These are phyloP conservation scores for Canis aureus DNA, from an alignment of 2,113 vertebrate genomes.

Conservation along the genomic window DNA sequence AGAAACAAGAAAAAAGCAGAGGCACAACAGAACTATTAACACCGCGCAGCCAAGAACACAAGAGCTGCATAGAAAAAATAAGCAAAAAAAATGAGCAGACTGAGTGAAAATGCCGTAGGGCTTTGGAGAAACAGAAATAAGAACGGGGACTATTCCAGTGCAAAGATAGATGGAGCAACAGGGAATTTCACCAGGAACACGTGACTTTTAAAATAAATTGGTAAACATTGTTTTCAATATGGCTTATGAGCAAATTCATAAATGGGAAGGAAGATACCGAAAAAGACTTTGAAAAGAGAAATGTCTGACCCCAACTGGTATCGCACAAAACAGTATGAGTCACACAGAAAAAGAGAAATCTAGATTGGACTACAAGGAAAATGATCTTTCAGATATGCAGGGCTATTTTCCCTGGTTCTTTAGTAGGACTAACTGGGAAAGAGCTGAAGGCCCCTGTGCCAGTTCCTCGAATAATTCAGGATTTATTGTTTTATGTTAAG, in stretches of 20 bases:
- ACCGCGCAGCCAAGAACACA: background rate
- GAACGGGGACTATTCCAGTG: background rate
- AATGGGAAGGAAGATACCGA: background rate
- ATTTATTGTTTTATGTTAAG: background rate
- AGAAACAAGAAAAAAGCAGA: background rate
- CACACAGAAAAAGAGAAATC: conserved; percentile 8
- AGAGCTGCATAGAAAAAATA: background rate
- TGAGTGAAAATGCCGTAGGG: background rate
- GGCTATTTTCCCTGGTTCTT: background rate
- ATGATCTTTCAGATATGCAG: background rate
- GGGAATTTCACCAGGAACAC: background rate
- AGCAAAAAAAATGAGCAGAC: background rate
- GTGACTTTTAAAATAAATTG: background rate
- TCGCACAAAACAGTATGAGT: background rate
- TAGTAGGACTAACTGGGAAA: background rate
- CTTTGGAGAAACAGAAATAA: conserved; percentile 6
- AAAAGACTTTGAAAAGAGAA: background rate
- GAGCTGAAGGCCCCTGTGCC: background rate
- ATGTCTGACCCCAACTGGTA: background rate
- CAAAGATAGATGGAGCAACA: background rate
- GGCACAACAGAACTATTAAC: background rate
- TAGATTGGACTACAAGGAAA: background rate
- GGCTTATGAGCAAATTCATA: background rate
- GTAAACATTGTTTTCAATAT: conserved; percentile 1
- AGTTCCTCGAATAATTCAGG: background rate